phyloP scores from a whole-genome alignment of 2,888 invertebrate genomes.

The Deilephila porcellus region DNA sequence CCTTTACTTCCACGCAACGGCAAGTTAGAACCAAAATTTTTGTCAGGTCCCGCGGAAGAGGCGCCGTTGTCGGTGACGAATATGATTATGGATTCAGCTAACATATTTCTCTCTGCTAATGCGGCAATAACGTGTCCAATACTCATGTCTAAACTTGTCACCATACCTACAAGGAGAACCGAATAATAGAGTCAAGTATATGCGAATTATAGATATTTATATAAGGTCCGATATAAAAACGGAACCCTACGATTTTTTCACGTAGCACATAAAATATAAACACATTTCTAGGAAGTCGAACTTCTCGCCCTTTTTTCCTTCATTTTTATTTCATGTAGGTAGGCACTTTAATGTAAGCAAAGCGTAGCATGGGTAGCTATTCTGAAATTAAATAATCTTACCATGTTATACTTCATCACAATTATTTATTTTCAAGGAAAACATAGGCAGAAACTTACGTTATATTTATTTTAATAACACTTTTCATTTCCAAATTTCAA shows the following conservation, averaged over 20 bases:
- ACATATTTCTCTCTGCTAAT: constrained; percentile 86
- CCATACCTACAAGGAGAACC: constrained; percentile 73
- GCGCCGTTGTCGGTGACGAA: constrained; percentile 95
- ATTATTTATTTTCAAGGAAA: too few species aligned
- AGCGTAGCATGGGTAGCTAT: too few species aligned
- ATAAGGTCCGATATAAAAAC: background rate
- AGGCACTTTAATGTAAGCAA: too few species aligned
- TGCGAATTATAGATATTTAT: background rate
- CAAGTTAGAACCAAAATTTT: constrained; percentile 89
- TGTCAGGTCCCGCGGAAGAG: constrained; percentile 86
- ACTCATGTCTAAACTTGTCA: constrained; percentile 90
- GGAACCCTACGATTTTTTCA: background rate
- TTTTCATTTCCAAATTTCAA: too few species aligned
- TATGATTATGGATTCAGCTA: constrained; percentile 91
- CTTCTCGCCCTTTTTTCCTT: background rate
- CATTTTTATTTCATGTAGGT: background rate
- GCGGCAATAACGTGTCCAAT: constrained; percentile 89
- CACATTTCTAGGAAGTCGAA: constrained; percentile 7
- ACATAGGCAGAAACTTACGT: too few species aligned
- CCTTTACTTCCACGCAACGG: constrained; percentile 91
- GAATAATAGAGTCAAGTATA: background rate
- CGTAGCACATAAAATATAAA: background rate
- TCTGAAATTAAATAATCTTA: too few species aligned
- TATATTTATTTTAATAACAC: too few species aligned
- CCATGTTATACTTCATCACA: too few species aligned